Base-by-base conservation (phyloP, 2,113 vertebrate genomes). In the Lophius piscatorius region DNA sequence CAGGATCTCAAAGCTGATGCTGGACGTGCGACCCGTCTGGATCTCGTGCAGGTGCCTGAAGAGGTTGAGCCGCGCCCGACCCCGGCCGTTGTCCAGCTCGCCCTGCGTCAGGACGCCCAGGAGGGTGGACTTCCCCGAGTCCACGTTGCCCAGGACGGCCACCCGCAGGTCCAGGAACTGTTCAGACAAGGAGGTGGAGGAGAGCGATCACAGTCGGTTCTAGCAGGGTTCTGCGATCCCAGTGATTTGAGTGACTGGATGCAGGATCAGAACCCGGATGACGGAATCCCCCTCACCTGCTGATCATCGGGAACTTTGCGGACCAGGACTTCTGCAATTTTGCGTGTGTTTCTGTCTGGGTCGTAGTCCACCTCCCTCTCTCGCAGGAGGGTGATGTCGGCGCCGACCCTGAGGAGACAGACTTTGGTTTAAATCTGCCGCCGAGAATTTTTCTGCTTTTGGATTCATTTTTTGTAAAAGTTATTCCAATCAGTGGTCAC, bases 1-100 rank as follows among this genome's bases (percentile, higher is more conserved):
- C 0, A 98, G 93, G 78, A 98, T 98, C 88, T 98, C 96, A 63
- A 98, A 98, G 88, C 96, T 98, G 92, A 98, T 98, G 90, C 95
- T 98, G 38, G 96, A 98, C 0, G 96, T 98, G 17, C 96, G 91
- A 41, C 96, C 96, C 0, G 95, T 96, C 72, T 98, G 96, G 90
- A 98, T 98, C 88, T 98, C 96, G 51, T 98, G 96, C 49, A 98
- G 92, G 40, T 98, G 96, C 28, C 96, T 92, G 88, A 98, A 98
- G 35, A 98, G 96, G 84, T 98, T 98, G 80, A 98, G 96, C 0
- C 96, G 91, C 0, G 96, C 96, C 23, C 96, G 89, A 23, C 96
- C 96, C 22, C 96, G 91, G 8, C 96, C 96, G 0, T 98, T 98
- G 88, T 98, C 96, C 82, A 98, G 88, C 81, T 98, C 96, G 12